Evolutionary conservation across 2,113 vertebrate genomes (phyloP), one percentile per base, ranked within the genome.

Genomic region (Abramis brama): DNA sequence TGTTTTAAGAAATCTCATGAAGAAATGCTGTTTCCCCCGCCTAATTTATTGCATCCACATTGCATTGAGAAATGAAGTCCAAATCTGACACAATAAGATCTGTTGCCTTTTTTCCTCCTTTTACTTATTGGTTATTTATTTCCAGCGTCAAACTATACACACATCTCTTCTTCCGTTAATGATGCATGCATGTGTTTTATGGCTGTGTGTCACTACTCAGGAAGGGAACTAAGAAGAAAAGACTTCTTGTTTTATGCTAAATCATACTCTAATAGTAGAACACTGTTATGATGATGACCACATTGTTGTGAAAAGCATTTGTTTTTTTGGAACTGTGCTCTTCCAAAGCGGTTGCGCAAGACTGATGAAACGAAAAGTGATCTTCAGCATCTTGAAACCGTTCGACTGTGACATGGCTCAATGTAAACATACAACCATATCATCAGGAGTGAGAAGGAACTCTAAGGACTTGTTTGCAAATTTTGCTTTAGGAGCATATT

Each of bases 311-410:
- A 47, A 77, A 70, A 64, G 82, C 25, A 60, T 70, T 64, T 25
- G n/a, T 11, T 43, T 73, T 59, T 47, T 70, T 70, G 50, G 25
- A 36, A 52, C 30, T 17, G 73, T 64, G 17, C 66, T 84, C 27
- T 75, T 85, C 82, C 47, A 76, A 85, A 82, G 57, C 5, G 3
- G 50, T 84, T 74, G 76, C 52, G 55, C 59, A 80, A 80, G 39
- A 64, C 55, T 60, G 11, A 19, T 88, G 88, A 79, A 30, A 90
- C 64, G 81, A 84, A 78, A 36, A 17, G 6, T 15, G 12, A 79
- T 62, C 33, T 39, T n/a, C 4, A 55, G 47, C 50, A 80, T 45
- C 39, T 80, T 43, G 36, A 80, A 80, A 64, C 59, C 1, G 12
- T 39, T 39, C 1, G 55, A 36, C 77, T 79, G 2, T 57, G 52